Percentiles rank a stretch among this genome's conserved stretches.
Evolutionary conservation across 2,797 vertebrate species (phyloP).

Genomic region (Amblyopsis hoosieri): DNA sequence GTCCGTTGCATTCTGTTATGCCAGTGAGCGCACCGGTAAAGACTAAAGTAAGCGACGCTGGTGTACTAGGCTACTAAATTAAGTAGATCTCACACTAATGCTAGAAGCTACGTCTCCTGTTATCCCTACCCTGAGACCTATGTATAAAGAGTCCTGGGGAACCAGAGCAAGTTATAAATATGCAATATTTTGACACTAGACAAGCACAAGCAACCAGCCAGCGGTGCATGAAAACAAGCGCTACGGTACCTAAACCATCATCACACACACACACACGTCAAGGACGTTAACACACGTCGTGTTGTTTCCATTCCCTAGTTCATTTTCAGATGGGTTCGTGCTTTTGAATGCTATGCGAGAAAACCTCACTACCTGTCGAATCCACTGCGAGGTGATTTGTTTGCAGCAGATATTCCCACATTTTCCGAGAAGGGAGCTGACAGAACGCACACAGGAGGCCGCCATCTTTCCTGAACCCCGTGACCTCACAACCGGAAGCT

Average conservation of each 20-base stretch:
- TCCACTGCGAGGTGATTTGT: slow-evolving; percentile 16
- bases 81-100: no score
- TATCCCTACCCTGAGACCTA: no score
- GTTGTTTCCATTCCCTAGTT: rapidly evolving
- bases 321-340: rapidly evolving
- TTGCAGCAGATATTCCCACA: slow-evolving; percentile 46
- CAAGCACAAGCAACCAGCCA: no score
- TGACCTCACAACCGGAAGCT: slow-evolving; percentile 51
- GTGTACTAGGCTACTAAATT: no score
- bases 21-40: no score
- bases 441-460: slow-evolving; percentile 52
- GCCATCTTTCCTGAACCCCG: slow-evolving; percentile 68
- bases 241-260: neutral
- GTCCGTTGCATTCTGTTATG: no score
- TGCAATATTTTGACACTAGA: no score
- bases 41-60: no score
- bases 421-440: slow-evolving; percentile 55
- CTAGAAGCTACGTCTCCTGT: no score
- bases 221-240: neutral
- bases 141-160: no score
- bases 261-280: slow-evolving; percentile 35
- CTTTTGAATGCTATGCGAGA: neutral
- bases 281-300: slow-evolving; percentile 45
- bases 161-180: no score
- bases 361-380: slow-evolving; percentile 50